Base-by-base conservation (phyloP, 2,113 vertebrate genomes). In the Bubalus kerabau region DNA sequence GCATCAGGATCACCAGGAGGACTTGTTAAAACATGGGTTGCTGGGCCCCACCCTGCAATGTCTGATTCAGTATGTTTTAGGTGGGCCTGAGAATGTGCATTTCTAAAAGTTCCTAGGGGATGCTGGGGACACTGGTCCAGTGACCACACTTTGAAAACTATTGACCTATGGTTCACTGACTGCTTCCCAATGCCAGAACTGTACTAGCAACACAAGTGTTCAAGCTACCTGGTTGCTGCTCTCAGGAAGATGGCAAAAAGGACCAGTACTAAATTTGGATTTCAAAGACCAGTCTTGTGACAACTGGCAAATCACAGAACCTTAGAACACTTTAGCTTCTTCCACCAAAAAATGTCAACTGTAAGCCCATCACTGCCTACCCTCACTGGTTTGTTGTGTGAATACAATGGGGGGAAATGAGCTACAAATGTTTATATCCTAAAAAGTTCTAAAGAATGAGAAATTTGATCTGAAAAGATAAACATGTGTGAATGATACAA, bases 21-120 rank as follows among this genome's bases (percentile, higher is more conserved):
- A 26, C 89, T 91, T 94, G 80, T 90, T 80, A 86, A 62, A 94
- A 80, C 96, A 96, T 54, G 32, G 36, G 8, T 43, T 40, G 23
- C 32, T 46, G 7, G 30, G 40, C 84, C 46, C 74, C 74, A 74
- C 81, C 91, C 80, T 80, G 56, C 6, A 62, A 30, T 74, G 46
- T n/a, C 92, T 96, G 87, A 90, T 59, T 95, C 93, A 94, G 59
- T 36, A 80, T 83, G 87, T 95, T 64, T 89, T 32, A 62, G 64
- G 74, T 60, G 48, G 62, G 54, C 85, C 97, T 97, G 88, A 94
- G 81, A 97, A 88, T 80, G 4, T 91, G 59, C 76, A 90, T 88
- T 97, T 83, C 91, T 90, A 62, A 84, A 6, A 14, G 14, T 90
- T 91, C 76, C 91, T 93, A 96, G 40, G 13, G 28, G 52, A 57